Evolutionary conservation across 2,797 vertebrate species (phyloP), one percentile per base, ranked within the genome.

Genomic region (Petrocephalus schoutedeni): DNA sequence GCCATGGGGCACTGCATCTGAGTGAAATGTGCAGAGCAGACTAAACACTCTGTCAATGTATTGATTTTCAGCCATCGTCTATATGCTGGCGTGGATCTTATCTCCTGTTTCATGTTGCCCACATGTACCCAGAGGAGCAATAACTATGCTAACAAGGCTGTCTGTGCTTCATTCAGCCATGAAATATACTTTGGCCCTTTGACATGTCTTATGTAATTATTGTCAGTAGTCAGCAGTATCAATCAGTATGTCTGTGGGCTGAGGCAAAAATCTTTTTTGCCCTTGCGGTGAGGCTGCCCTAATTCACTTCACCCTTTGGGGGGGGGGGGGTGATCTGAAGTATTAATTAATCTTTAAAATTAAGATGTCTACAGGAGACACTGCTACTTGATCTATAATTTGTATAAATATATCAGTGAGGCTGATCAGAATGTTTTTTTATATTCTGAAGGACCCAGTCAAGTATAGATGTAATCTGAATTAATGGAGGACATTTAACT

Each of bases 21-120:
- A 84, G 45, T 84, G 45, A 84, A 84, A 51, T 53, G 10, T 84
- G 80, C 45, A 53, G 49, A 83, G 45, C 1, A 10, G 80, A 21
- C 80, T 83, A 83, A 83, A 49, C 51, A 84, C 51, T 84, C 19
- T 10, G n/a, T 84, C 80, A 21, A 53, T 53, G 49, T 54, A 23
- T 84, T 12, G 80, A 84, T 84, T 84, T 84, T 84, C 80, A 84
- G 80, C 54, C 84, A 85, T 85, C 7, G 2, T 85, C 54, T 85
- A 58, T 85, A 56, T 28, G 84, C 16, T 58, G 32, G 84, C 54
- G 6, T 85, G 84, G 84, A 56, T 54, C 9, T 83, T 16, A 83
- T 21, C n/a, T 54, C 56, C 14, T n/a, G 28, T 58, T 59, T n/a
- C 41, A 2, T 51, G 80, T 5, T 45, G 28, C 28, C 14, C 85